These are phyloP conservation scores for Poeciliopsis paucimaculata DNA, from an alignment of 2,797 vertebrate species.

Conservation along the genomic window DNA sequence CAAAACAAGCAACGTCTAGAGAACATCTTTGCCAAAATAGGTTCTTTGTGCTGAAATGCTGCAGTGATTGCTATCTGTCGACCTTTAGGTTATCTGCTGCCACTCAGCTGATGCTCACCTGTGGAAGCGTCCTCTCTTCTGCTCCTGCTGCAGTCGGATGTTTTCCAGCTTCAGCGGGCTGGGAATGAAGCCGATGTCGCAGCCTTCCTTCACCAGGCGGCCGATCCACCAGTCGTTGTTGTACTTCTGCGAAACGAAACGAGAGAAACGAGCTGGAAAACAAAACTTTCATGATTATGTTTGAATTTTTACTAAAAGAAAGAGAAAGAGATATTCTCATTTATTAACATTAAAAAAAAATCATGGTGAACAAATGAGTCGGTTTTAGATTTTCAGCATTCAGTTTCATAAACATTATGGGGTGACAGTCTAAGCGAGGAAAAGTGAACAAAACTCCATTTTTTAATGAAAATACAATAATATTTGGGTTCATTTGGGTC, in stretches of 20 bases:
- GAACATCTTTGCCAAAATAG: too few species aligned
- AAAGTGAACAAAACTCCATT: not conserved
- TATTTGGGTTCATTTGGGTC: too few species aligned
- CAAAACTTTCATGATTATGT: not conserved
- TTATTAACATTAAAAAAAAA: not conserved
- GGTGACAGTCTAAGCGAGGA: not conserved
- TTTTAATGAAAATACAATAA: too few species aligned
- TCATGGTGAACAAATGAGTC: not conserved
- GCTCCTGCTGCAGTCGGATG: constrained; percentile 92
- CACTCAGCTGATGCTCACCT: constrained; percentile 76
- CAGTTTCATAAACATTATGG: not conserved
- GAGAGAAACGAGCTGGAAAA: not conserved
- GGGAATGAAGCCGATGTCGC: constrained; percentile 89
- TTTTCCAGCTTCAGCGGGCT: constrained; percentile 96
- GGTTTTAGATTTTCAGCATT: not conserved
- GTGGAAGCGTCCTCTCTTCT: constrained; percentile 92
- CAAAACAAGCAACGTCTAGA: too few species aligned
- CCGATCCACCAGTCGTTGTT: constrained; percentile 99
- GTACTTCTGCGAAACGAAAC: constrained; percentile 86
- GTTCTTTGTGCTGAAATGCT: too few species aligned
- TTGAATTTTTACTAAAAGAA: not conserved
- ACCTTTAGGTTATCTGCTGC: not conserved
- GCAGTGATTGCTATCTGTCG: constrained; percentile 2
- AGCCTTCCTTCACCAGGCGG: constrained; percentile 84
- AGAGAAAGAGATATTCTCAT: not conserved